These are phyloP conservation scores for Drosophila prolongata DNA, from an alignment of 2,888 invertebrate genomes.

Conservation along the genomic window DNA sequence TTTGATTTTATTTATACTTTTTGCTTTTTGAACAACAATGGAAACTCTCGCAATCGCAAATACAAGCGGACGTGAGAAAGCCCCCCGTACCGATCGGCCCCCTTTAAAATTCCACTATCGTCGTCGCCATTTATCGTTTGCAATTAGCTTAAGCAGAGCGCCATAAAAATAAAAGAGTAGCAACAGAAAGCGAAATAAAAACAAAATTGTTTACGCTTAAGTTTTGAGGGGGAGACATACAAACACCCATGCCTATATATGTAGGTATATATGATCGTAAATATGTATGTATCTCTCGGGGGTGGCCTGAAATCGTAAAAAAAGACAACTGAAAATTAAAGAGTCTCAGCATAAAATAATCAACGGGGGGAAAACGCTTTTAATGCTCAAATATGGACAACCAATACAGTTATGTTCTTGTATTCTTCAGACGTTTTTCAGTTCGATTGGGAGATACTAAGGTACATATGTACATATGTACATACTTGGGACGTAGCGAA, in stretches of 20 bases:
- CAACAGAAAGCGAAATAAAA: conserved; percentile 50
- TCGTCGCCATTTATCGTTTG: conserved; percentile 42
- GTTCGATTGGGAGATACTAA: conserved; percentile 14
- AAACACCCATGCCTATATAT: neutral
- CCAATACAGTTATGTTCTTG: conserved; percentile 23
- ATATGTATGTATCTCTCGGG: conserved; percentile 6
- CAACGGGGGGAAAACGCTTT: conserved; percentile 14
- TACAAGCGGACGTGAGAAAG: conserved; percentile 32
- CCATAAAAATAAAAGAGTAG: conserved; percentile 58
- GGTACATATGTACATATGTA: neutral
- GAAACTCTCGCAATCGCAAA: conserved; percentile 53
- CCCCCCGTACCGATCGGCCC: conserved; percentile 4
- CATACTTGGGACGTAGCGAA: conserved; percentile 25
- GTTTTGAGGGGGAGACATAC: conserved; percentile 10
- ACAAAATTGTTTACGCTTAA: conserved; percentile 66
- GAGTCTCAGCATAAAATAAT: conserved; percentile 20
- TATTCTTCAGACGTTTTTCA: conserved; percentile 11
- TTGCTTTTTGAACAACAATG: conserved; percentile 36
- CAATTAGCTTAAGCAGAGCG: conserved; percentile 68
- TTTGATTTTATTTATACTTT: conserved; percentile 30
- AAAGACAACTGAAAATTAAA: conserved; percentile 18
- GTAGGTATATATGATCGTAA: neutral
- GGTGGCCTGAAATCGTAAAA: conserved; percentile 31
- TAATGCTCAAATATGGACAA: conserved; percentile 29
- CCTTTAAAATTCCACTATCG: conserved; percentile 25